phyloP scores from a whole-genome alignment of 2,888 invertebrate species.

The Netelia inedita region DNA sequence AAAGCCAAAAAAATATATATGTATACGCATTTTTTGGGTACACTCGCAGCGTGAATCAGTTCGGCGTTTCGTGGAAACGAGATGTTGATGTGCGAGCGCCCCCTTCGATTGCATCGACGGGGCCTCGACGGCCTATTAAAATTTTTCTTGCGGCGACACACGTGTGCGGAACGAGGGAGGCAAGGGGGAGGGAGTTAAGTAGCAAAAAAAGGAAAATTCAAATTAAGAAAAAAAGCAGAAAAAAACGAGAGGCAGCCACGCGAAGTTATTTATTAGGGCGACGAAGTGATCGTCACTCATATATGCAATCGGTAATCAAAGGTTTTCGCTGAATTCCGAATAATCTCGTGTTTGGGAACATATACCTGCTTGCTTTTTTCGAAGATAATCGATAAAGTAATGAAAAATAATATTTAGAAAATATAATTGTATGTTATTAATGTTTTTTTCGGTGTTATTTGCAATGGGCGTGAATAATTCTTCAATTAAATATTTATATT shows the following conservation, averaged over 20 bases:
- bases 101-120: constrained; percentile 42
- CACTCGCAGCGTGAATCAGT: constrained; percentile 62
- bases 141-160: constrained; percentile 47
- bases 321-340: constrained; percentile 54
- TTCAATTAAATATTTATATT: background rate
- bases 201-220: constrained; percentile 32
- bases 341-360: constrained; percentile 23
- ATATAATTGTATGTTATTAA: too few species aligned
- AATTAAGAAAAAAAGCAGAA: constrained; percentile 4
- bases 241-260: constrained; percentile 40
- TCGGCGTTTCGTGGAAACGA: constrained; percentile 62
- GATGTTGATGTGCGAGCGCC: constrained; percentile 32
- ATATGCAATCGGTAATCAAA: constrained; percentile 28
- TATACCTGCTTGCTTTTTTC: background rate
- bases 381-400: background rate
- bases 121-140: constrained; percentile 63
- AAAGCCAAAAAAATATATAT: constrained; percentile 46
- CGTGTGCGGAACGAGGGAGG: constrained; percentile 3
- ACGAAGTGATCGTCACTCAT: constrained; percentile 66
- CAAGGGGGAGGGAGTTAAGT: constrained; percentile 11
- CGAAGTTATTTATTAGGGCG: constrained; percentile 65
- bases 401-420: too few species aligned
- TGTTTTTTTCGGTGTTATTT: too few species aligned
- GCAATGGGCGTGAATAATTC: background rate
- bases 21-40: background rate